Conservation (phyloP, 2,888 invertebrate genomes). For the Cerastis leucographa region DNA sequence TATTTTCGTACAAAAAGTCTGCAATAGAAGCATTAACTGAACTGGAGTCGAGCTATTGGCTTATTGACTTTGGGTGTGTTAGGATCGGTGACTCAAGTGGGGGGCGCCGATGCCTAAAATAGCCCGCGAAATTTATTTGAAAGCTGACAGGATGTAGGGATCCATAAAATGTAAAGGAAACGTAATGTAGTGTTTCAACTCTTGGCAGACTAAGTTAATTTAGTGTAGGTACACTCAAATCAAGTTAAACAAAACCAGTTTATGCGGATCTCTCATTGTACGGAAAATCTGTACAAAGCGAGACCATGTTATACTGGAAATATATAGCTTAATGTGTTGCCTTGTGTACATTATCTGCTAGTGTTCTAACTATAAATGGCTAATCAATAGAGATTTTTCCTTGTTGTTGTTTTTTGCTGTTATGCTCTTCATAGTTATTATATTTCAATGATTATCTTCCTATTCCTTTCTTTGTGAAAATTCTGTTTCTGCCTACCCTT, state of each 20-base stretch:
- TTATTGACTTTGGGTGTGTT: slow-evolving; percentile 30
- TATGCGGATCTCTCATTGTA: too few relatives aligned
- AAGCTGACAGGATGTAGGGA: slow-evolving; percentile 54
- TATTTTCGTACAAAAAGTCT: neutral
- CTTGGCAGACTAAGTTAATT: neutral
- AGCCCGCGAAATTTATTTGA: slow-evolving; percentile 51
- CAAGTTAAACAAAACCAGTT: too few relatives aligned
- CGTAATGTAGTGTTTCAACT: slow-evolving; percentile 10
- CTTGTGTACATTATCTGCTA: neutral
- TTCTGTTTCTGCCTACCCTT: neutral
- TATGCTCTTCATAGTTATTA: neutral
- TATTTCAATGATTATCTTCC: neutral
- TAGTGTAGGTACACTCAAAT: too few relatives aligned
- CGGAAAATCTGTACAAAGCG: too few relatives aligned
- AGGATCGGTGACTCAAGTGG: slow-evolving; percentile 44
- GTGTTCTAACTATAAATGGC: neutral
- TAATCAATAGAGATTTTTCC: neutral
- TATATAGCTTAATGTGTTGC: too few relatives aligned
- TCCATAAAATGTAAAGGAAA: slow-evolving; percentile 45
- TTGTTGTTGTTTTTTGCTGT: neutral
- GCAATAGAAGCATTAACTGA: slow-evolving; percentile 9
- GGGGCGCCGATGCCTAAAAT: slow-evolving; percentile 60
- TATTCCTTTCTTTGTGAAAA: neutral
- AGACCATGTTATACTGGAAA: too few relatives aligned
- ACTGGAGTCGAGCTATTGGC: neutral